Evolutionary conservation across 2,113 vertebrate species (phyloP).

Genomic region (Pedionomus torquatus): DNA sequence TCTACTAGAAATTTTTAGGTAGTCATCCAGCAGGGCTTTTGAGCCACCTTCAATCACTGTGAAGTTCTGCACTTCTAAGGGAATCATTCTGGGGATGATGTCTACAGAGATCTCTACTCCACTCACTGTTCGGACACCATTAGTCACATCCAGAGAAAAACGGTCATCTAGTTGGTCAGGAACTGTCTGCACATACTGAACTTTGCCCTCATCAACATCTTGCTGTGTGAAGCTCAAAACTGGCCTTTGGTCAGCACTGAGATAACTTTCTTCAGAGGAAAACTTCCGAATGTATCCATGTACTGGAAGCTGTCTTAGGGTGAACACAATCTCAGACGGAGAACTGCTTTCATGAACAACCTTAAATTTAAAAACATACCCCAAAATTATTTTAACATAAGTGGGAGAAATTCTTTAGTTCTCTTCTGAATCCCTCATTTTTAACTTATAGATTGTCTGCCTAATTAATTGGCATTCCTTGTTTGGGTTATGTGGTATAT

Average conservation of each 20-base stretch:
- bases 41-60: conserved; percentile 84
- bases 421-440: background rate
- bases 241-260: conserved; percentile 67
- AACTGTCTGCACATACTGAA: conserved; percentile 84
- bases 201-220: conserved; percentile 81
- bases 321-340: conserved; percentile 84
- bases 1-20: conserved; percentile 79
- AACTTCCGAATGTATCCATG: conserved; percentile 81
- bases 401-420: background rate
- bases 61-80: conserved; percentile 83
- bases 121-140: conserved; percentile 76
- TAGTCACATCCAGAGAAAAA: conserved; percentile 82
- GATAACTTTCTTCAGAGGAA: conserved; percentile 69
- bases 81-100: conserved; percentile 84
- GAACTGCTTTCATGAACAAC: conserved; percentile 82
- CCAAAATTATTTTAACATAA: background rate
- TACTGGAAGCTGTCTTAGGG: conserved; percentile 72
- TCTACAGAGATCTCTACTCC: conserved; percentile 80
- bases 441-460: background rate
- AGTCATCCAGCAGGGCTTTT: conserved; percentile 78
- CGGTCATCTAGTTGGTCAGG: conserved; percentile 74
- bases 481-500: background rate
- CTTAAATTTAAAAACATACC: conserved; percentile 70
- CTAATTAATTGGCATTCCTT: background rate
- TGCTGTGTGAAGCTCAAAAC: conserved; percentile 83